Evolutionary conservation across 2,797 vertebrate genomes (phyloP), one percentile per base, ranked within the genome.

Genomic region (Lophotriccus pileatus): DNA sequence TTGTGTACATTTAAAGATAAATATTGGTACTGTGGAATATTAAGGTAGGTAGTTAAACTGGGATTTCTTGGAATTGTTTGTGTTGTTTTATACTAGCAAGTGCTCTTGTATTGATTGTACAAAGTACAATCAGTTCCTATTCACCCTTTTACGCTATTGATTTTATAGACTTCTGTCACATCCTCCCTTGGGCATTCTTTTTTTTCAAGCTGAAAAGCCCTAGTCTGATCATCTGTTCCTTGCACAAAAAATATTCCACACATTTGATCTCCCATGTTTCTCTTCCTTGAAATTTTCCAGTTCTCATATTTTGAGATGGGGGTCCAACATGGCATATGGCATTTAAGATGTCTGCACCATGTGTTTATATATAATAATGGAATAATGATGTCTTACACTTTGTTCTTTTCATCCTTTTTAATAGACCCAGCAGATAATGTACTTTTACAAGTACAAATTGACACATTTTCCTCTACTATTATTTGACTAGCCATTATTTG

Each of bases 161-260:
- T 92, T 92, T 93, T 89, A 53, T 46, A 87, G 49, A n/a, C 15
- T 85, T 94, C n/a, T 92, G 84, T 75, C 64, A 60, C 13, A 17
- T 87, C 13, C 18, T 87, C 59, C 60, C 53, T 85, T 7, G 13
- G 56, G 49, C 44, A 50, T 59, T 11, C 6, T 55, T 83, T 92
- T 87, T 79, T 92, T 69, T 69, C 21, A 77, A 53, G 34, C 25
- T 89, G 67, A 79, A 92, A 92, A 80, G 6, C 14, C 25, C 19
- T 63, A 36, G 36, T 52, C 39, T 70, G 55, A 25, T 89, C 79
- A 59, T 92, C 44, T 89, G 25, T 87, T 92, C 49, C 76, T 28
- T 79, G 43, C 63, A 67, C 9, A 23, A 59, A 79, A 94, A n/a
- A 16, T 52, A 8, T 72, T 84, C 41, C 23, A 55, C 4, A 23